Percentiles rank a stretch among this genome's conserved stretches.
Conservation (phyloP, 2,113 vertebrate species). For the Barbus barbus region DNA sequence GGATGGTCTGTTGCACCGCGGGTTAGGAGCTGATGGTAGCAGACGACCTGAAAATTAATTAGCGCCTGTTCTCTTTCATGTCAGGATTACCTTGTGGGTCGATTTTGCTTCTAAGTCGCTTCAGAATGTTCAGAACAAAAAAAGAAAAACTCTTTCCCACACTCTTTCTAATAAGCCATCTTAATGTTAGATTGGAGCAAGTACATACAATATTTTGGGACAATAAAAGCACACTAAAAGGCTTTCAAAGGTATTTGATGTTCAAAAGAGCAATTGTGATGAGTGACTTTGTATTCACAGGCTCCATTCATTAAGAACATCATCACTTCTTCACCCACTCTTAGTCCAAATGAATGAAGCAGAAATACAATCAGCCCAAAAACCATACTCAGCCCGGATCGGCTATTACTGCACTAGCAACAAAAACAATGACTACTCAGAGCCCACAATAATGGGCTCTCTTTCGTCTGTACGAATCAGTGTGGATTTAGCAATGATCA, state of each 20-base stretch:
- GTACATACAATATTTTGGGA: slow-evolving; percentile 16
- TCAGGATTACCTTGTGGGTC: slow-evolving; percentile 4
- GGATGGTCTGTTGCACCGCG: background rate
- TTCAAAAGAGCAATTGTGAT: slow-evolving; percentile 14
- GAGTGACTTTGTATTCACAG: slow-evolving; percentile 2
- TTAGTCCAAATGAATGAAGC: slow-evolving; percentile 46
- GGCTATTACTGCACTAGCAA: background rate
- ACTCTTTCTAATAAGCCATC: slow-evolving; percentile 4
- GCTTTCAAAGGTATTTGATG: slow-evolving; percentile 21
- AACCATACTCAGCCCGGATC: background rate
- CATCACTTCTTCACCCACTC: background rate
- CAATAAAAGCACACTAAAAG: slow-evolving; percentile 17
- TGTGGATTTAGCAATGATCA: background rate
- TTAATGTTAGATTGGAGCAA: background rate
- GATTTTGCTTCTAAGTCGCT: background rate
- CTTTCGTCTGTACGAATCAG: background rate
- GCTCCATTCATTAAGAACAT: slow-evolving; percentile 34
- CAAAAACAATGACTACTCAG: slow-evolving; percentile 42
- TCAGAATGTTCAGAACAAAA: background rate
- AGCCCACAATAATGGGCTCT: slow-evolving; percentile 27
- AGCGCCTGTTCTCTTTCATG: slow-evolving; percentile 14
- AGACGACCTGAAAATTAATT: slow-evolving; percentile 21
- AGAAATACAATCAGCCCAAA: slow-evolving; percentile 37
- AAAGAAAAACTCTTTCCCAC: slow-evolving; percentile 13
- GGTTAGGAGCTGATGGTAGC: too few species aligned